Evolutionary conservation across 1,140 invertebrate species (phyloP).

Genomic region (Scaptodrosophila lebanonensis): DNA sequence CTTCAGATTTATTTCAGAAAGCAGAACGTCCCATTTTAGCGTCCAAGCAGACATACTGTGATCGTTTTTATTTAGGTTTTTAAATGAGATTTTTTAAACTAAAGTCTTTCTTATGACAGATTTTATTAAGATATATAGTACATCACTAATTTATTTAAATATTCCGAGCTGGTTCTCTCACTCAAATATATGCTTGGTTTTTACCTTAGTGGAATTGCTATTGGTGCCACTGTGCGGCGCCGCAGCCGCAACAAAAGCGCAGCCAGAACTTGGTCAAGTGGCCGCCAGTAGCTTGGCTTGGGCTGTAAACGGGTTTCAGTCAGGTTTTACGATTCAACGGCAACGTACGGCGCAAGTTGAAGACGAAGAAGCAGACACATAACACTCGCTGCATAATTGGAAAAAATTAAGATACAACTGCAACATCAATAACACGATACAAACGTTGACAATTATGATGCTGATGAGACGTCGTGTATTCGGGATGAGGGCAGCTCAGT

Average conservation of each 20-base stretch:
- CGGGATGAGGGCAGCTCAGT: neutral
- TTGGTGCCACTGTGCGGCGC: too few relatives aligned
- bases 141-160: too few relatives aligned
- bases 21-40: too few relatives aligned
- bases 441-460: neutral
- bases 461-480: constrained; percentile 32
- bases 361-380: neutral
- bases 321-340: constrained; percentile 40
- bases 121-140: too few relatives aligned
- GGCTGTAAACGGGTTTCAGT: constrained; percentile 65
- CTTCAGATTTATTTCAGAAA: too few relatives aligned
- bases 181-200: too few relatives aligned
- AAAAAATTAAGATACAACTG: neutral
- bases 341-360: constrained; percentile 22
- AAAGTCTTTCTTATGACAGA: too few relatives aligned
- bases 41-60: too few relatives aligned
- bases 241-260: constrained; percentile 7
- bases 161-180: too few relatives aligned
- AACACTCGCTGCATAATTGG: neutral
- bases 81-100: too few relatives aligned
- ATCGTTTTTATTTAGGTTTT: too few relatives aligned
- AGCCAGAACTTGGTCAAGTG: constrained; percentile 51
- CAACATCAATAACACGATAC: neutral
- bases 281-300: neutral
- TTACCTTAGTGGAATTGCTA: too few relatives aligned